Base-by-base conservation (phyloP, 1,140 invertebrate species). In the Drosophila ogumai region DNA sequence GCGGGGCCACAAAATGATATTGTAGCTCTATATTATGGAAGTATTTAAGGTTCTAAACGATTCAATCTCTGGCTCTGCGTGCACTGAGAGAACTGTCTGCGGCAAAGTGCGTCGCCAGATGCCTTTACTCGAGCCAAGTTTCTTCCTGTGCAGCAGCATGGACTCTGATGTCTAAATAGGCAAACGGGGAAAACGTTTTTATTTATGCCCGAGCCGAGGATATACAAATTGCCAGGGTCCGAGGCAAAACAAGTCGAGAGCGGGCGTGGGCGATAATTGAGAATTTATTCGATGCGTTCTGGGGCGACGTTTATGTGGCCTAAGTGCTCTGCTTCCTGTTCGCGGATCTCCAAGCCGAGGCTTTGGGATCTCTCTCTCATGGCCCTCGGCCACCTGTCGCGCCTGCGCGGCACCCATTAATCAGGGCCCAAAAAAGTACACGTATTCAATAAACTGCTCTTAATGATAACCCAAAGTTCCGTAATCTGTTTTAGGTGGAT, bases 251-350 rank as follows among this genome's bases (percentile, higher is more conserved):
- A 25, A 32, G 47, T 41, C 71, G 25, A 43, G 73, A 49, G 50
- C 60, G 32, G 84, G 84, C 84, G 84, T 87, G 84, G 85, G 84
- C 85, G 84, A 88, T 87, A 87, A 87, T 87, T 88, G 84, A 75
- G 80, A 88, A 88, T 87, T 88, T 87, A 87, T 87, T 71, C 79
- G 84, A 64, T 69, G 61, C 56, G 54, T 82, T 87, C 59, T 74
- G 85, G 65, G 76, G 80, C 84, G 84, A 87, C 84, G 85, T 88
- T 87, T 88, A 84, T 88, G 74, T 54, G 72, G 72, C 22, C 84
- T 73, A 88, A 84, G 54, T 49, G 61, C 49, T 66, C 50, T 59
- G 80, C 76, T 87, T 87, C 84, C 84, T 88, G 84, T 84, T 73
- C 40, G 68, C 32, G 19, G 43, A 54, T 54, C 32, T 54, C 19